Conservation (phyloP, 2,888 invertebrate species). For the Muscina levida region DNA sequence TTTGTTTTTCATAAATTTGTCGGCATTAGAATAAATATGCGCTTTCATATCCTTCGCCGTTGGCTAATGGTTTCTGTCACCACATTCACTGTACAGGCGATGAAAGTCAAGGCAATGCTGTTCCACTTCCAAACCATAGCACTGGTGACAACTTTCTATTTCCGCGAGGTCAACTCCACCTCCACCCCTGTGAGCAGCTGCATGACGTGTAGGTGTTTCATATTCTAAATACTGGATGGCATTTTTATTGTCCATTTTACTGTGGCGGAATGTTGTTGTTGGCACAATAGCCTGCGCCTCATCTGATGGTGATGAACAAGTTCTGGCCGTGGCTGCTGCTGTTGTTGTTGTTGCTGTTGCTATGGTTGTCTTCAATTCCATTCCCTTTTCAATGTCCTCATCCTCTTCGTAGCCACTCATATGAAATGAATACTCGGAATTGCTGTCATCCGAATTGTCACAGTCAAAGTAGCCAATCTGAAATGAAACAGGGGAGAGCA, state of each 20-base stretch:
- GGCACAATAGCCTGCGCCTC: background rate
- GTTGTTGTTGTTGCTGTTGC: slow-evolving; percentile 50
- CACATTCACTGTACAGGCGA: slow-evolving; percentile 19
- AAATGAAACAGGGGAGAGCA: slow-evolving; percentile 6
- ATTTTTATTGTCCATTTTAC: slow-evolving; percentile 43
- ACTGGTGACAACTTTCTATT: slow-evolving; percentile 48
- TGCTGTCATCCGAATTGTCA: slow-evolving; percentile 80
- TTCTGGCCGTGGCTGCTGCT: too few species aligned
- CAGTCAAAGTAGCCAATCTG: slow-evolving; percentile 83
- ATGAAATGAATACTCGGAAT: slow-evolving; percentile 76
- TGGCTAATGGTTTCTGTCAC: background rate
- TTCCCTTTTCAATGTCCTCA: slow-evolving; percentile 55
- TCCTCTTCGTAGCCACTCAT: slow-evolving; percentile 74
- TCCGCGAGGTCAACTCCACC: background rate
- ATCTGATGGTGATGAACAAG: slow-evolving; percentile 50
- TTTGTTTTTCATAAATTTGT: slow-evolving; percentile 26
- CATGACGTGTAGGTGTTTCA: background rate
- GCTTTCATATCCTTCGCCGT: background rate
- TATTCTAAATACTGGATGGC: slow-evolving; percentile 16
- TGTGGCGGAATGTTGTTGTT: slow-evolving; percentile 12
- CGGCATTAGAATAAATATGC: background rate
- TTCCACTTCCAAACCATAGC: slow-evolving; percentile 39
- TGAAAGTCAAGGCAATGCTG: slow-evolving; percentile 34
- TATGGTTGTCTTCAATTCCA: slow-evolving; percentile 57
- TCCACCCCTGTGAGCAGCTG: background rate